Evolutionary conservation across 1,140 invertebrate species (phyloP), one percentile per base, ranked within the genome.

Genomic region (Pogonognathellus flavescens): DNA sequence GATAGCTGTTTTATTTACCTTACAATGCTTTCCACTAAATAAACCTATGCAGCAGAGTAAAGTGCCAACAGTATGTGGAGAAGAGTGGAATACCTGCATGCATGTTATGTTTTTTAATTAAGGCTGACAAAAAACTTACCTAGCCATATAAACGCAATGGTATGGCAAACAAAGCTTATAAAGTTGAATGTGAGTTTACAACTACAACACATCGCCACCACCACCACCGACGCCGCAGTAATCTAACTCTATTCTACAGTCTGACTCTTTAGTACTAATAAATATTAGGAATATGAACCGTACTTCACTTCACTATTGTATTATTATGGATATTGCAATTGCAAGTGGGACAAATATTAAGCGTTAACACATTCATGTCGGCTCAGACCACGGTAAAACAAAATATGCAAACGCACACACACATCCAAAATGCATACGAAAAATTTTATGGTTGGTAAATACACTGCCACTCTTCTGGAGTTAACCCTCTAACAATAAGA

Each of bases 401-500:
- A 66, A 66, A 66, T 66, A 66, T 66, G 62, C 62, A 66, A 25
- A 66, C 62, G 62, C 62, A 66, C 62, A 66, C 62, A 66, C 25
- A 66, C 20, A 14, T 20, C 14, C 20, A 25, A 16, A 49, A 80
- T 84, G 60, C 57, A 85, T 49, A 85, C 70, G 80, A 82, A 82
- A 66, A 85, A 82, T 85, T 62, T 85, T 85, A 85, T 85, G 84
- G 84, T 82, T 85, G 80, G 84, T 85, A 85, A 85, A 85, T 80
- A 82, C 80, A 82, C 57, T 16, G 13, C 22, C 62, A 66, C 25
- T 66, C 31, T 41, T 41, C 31, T 41, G 31, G 31, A 41, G 31
- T 41, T 41, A 41, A 6, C 31, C 31, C 6, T 41, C 31, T 6
- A 41, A 41, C 31, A 41, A 41, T 3, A 41, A 41, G 2, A 6